Evolutionary conservation across 2,797 vertebrate genomes (phyloP), one percentile per base, ranked within the genome.

Genomic region (Aulostomus chinensis): DNA sequence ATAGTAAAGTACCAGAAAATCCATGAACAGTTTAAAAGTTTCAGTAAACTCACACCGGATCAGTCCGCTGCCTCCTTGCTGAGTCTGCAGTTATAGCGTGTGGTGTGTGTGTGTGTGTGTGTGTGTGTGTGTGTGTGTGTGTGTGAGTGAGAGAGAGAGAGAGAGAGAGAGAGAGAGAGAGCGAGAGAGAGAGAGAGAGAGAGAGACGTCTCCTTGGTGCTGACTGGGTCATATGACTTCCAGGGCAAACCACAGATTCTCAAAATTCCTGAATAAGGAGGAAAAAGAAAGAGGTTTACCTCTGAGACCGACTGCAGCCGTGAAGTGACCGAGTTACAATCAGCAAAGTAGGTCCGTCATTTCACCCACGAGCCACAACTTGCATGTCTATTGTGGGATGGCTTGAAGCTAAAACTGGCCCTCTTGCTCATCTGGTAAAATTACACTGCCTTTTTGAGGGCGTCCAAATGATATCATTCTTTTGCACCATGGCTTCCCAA

Each of bases 181-280:
- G 25, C 9, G 25, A 4, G 25, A 4, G 25, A 4, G 25, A 4
- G 25, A 4, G 25, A 4, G 25, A 4, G 25, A 4, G 25, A 4
- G 25, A 4, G 25, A 4, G 25, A 65, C 60, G 58, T 65, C 54
- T 52, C 29, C 9, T n/a, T 4, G 41, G 42, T 48, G 51, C 58
- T 45, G 48, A 45, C 62, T 20, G 24, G 21, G 61, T 82, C 80
- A 78, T 52, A 56, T 81, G 81, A 79, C 61, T 28, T n/a, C n/a
- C 39, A 33, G 24, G 31, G 30, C 12, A 45, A 58, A 33, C 24
- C 22, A 16, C 31, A 28, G 9, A 48, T 24, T 39, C 39, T 42
- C 32, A 10, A 45, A 41, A 58, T n/a, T 42, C 36, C 22, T 25
- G 3, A 17, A n/a, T n/a, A 37, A 7, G 17, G 2, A 20, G 15